phyloP scores from a whole-genome alignment of 2,113 vertebrate species.

The Panthera tigris region DNA sequence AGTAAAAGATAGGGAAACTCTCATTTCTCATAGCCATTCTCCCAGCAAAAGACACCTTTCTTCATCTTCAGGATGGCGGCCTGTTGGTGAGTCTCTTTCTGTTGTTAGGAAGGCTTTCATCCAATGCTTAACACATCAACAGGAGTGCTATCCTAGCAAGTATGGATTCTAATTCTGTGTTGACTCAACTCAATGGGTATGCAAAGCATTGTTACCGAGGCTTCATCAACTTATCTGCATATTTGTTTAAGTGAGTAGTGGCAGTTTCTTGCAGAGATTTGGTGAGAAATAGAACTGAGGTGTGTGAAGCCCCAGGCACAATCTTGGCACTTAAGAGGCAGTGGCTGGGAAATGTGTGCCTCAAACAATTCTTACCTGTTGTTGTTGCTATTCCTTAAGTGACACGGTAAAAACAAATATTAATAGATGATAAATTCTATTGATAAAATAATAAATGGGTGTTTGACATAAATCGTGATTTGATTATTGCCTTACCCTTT shows the following conservation, averaged over 20 bases:
- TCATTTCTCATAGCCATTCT: neutral
- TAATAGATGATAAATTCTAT: neutral
- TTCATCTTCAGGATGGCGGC: neutral
- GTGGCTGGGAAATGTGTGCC: neutral
- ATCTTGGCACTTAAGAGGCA: too few relatives aligned
- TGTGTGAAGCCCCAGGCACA: neutral
- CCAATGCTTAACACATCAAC: neutral
- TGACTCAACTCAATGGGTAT: accelerated
- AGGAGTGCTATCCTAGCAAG: neutral
- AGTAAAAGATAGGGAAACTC: neutral
- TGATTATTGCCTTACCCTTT: neutral
- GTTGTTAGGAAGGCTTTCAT: neutral
- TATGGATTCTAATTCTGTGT: neutral
- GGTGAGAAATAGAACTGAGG: neutral
- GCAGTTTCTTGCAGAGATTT: neutral
- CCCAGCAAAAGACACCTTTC: neutral
- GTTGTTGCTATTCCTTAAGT: neutral
- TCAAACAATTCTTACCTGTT: neutral
- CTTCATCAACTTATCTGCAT: neutral
- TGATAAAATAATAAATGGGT: neutral
- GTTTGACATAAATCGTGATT: neutral
- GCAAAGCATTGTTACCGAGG: neutral
- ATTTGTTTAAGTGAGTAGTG: neutral
- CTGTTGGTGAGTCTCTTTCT: neutral
- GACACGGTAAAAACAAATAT: neutral